phyloP scores from a whole-genome alignment of 2,113 vertebrate genomes.

The Cyprinodon variegatus region DNA sequence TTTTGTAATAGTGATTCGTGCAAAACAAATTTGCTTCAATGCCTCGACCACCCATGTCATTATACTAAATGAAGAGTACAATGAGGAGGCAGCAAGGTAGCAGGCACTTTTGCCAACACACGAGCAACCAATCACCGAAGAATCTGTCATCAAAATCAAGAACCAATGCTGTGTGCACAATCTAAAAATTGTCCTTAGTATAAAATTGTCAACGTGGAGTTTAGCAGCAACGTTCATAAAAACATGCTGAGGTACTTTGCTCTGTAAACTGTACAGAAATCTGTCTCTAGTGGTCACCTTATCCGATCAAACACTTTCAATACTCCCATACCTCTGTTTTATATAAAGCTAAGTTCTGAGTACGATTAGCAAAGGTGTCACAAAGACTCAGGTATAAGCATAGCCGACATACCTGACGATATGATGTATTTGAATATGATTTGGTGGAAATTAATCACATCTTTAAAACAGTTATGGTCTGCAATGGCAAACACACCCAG shows the following conservation, averaged over 20 bases:
- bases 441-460: conserved; percentile 21
- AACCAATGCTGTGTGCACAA: neutral
- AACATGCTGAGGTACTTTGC: neutral
- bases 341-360: conserved; percentile 8
- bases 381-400: neutral
- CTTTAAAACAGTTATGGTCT: conserved; percentile 9
- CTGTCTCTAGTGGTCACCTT: conserved; percentile 17
- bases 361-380: neutral
- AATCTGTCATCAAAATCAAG: conserved; percentile 1
- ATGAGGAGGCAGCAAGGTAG: conserved; percentile 15
- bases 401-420: neutral
- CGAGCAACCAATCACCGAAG: conserved; percentile 1
- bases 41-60: neutral
- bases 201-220: neutral
- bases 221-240: conserved; percentile 9
- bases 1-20: neutral
- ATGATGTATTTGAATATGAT: neutral
- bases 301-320: neutral
- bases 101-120: conserved; percentile 23
- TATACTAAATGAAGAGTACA: conserved; percentile 3
- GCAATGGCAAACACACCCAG: conserved; percentile 15
- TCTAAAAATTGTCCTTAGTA: neutral
- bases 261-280: neutral
- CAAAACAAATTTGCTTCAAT: neutral
- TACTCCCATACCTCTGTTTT: neutral